A percentile compares a stretch with the other conserved stretches of the same genome.
phyloP scores from a whole-genome alignment of 2,888 invertebrate species.

The Drosophila barbarae region DNA sequence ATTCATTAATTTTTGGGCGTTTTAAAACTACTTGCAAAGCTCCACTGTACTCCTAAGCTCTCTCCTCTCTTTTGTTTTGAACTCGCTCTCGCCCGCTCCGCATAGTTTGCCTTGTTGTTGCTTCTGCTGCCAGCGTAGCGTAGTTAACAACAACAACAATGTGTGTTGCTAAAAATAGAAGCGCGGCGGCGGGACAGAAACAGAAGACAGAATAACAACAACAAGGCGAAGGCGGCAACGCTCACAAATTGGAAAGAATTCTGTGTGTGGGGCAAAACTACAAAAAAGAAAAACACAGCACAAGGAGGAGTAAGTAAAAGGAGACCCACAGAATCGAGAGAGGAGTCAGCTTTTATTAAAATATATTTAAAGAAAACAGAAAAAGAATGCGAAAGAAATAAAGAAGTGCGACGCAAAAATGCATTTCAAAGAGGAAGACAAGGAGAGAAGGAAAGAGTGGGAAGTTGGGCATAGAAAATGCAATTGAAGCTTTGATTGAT shows the following conservation, averaged over 20 bases:
- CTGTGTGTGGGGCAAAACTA: slow-evolving; percentile 31
- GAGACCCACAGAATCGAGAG: slow-evolving; percentile 28
- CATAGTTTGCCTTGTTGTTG: slow-evolving; percentile 56
- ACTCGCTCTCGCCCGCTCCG: slow-evolving; percentile 20
- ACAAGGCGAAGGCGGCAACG: slow-evolving; percentile 52
- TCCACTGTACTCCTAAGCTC: slow-evolving; percentile 21
- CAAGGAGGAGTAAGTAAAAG: slow-evolving; percentile 45
- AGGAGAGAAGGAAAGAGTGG: slow-evolving; percentile 17
- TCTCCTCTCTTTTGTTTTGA: slow-evolving; percentile 17
- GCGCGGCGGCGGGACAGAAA: slow-evolving; percentile 67
- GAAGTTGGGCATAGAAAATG: slow-evolving; percentile 11
- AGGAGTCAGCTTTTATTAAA: slow-evolving; percentile 48
- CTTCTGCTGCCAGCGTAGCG: slow-evolving; percentile 58
- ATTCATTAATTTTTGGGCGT: neutral
- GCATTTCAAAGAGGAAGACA: slow-evolving; percentile 25
- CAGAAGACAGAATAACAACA: slow-evolving; percentile 35
- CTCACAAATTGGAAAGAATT: slow-evolving; percentile 60
- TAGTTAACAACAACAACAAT: slow-evolving; percentile 64
- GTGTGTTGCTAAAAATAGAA: slow-evolving; percentile 65
- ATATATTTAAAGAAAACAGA: slow-evolving; percentile 44
- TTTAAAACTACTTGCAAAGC: neutral
- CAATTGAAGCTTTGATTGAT: slow-evolving; percentile 52
- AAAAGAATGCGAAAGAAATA: slow-evolving; percentile 34
- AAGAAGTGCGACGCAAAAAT: slow-evolving; percentile 66
- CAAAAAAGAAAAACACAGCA: slow-evolving; percentile 36